Base-by-base conservation (phyloP, 2,888 invertebrate genomes). In the Trichacis sp. region DNA sequence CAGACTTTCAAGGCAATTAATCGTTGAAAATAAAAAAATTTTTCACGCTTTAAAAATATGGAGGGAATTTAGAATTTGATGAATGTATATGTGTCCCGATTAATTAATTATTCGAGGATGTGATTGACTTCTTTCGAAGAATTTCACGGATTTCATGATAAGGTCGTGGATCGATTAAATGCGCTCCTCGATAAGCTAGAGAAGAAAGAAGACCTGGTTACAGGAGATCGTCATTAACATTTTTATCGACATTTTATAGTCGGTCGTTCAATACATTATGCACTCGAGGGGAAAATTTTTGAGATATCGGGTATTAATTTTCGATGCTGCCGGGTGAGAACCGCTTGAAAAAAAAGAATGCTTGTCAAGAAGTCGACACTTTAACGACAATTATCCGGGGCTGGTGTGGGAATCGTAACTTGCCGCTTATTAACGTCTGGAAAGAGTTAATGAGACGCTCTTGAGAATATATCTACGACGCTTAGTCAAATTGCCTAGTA, bases 171-270 rank as follows among this genome's bases (percentile, higher is more conserved):
- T n/a, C n/a, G n/a, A n/a, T n/a, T n/a, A n/a, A n/a, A n/a, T n/a
- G n/a, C n/a, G n/a, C n/a, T n/a, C n/a, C n/a, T n/a, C n/a, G n/a
- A n/a, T 24, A 24, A 24, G 24, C 24, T 24, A 8, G 24, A n/a
- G n/a, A n/a, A n/a, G n/a, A n/a, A n/a, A n/a, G n/a, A 24, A 15
- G 40, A 40, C 15, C 12, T 12, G 8, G 15, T 40, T n/a, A 36
- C 6, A 9, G 14, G 14, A 40, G 40, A n/a, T 40, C 15, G 15
- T 15, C 40, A 40, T 40, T 14, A 40, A 12, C 40, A 40, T 40
- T 40, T 40, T 40, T 40, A 40, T 40, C 40, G 40, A 40, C 40
- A 24, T 40, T 40, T 40, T 40, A 3, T n/a, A 33, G 33, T 33
- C 11, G 33, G n/a, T 6, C 33, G 33, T 40, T 40, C 40, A 40